Evolutionary conservation across 2,797 vertebrate species (phyloP), one percentile per base, ranked within the genome.

Genomic region (Malurus leucopterus): DNA sequence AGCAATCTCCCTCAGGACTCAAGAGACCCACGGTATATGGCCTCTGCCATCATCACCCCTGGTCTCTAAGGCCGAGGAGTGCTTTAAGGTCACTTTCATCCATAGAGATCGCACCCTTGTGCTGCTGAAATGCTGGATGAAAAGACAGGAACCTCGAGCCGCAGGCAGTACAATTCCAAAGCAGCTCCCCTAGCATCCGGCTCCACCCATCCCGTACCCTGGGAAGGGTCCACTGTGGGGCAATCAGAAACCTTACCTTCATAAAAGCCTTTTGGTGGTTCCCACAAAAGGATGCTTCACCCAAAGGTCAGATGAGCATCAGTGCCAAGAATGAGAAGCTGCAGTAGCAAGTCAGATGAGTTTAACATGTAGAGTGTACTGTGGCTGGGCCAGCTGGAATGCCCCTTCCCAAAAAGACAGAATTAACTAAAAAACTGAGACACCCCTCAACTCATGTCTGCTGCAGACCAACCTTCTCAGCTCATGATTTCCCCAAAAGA

Each of bases 301-400:
- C 8, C 46, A 9, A 36, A 22, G 54, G 34, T 57, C 47, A 40
- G 19, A 27, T 0, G 1, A 72, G 24, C 72, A 18, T 3, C 55
- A 27, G 55, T 26, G 49, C 15, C 47, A 34, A 65, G 23, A 57
- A 26, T 0, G 1, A 80, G 80, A 54, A 50, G 51, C 53, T 3
- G 3, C 41, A 22, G 58, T 46, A 69, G 65, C 76, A 62, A 2
- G 2, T n/a, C 10, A n/a, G 3, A 19, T 32, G 22, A 32, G 30
- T 57, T 24, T 30, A 63, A 76, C 15, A 14, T 0, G 0, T 1
- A 6, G 38, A 54, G 13, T 5, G n/a, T 3, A 12, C 1, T 7
- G 30, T 0, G 15, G 41, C 58, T 44, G 11, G 8, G 51, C 17
- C 24, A 68, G 43, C 34, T 32, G 27, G 17, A 76, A 13, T 1